These are phyloP conservation scores for Bombyx huttoni DNA, from an alignment of 2,888 invertebrate genomes.

Conservation along the genomic window DNA sequence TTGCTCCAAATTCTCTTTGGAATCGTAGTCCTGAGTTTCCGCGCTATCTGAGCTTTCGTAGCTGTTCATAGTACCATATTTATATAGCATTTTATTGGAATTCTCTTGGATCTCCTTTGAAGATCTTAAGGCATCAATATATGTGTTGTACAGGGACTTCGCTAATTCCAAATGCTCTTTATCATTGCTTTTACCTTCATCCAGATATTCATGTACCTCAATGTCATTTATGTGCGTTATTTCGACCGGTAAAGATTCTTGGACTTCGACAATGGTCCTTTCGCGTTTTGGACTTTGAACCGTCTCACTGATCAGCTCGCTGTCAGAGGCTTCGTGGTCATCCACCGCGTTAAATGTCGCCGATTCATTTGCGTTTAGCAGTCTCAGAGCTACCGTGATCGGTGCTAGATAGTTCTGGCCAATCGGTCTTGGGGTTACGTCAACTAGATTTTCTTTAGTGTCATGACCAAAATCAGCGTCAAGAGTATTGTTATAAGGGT, in stretches of 20 bases:
- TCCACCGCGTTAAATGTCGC: constrained; percentile 45
- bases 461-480: constrained; percentile 15
- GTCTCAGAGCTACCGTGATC: constrained; percentile 71
- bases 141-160: constrained; percentile 42
- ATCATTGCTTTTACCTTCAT: constrained; percentile 45
- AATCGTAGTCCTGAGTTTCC: constrained; percentile 20
- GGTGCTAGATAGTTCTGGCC: constrained; percentile 72
- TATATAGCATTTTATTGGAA: constrained; percentile 32
- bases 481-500: constrained; percentile 23
- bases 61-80: constrained; percentile 40
- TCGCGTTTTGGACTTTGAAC: constrained; percentile 47
- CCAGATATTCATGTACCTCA: constrained; percentile 55
- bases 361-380: constrained; percentile 59
- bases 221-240: constrained; percentile 62
- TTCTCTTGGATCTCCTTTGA: constrained; percentile 43
- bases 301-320: constrained; percentile 45
- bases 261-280: constrained; percentile 75
- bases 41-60: constrained; percentile 29
- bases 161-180: constrained; percentile 31
- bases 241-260: constrained; percentile 74
- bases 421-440: constrained; percentile 72
- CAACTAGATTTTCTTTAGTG: constrained; percentile 27
- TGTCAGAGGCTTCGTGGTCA: constrained; percentile 50
- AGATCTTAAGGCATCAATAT: constrained; percentile 45
- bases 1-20: constrained; percentile 34